Conservation (phyloP, 2,113 vertebrate genomes). For the Cryptotis parvus region DNA sequence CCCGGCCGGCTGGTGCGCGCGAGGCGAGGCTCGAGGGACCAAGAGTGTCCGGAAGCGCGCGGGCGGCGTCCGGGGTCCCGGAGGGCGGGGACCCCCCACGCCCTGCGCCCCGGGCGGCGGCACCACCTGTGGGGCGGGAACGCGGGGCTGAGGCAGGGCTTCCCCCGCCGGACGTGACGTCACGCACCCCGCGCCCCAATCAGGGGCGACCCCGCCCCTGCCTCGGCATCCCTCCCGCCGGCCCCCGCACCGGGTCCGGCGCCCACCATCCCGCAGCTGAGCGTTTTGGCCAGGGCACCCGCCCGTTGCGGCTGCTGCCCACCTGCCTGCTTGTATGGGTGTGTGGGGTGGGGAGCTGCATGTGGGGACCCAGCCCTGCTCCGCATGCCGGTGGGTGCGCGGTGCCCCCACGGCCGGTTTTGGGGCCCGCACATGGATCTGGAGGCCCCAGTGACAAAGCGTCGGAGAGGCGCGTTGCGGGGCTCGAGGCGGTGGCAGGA, state of each 20-base stretch:
- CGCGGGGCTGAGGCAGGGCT: slow-evolving; percentile 81
- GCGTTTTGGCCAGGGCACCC: neutral
- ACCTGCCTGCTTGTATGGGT: too few species aligned
- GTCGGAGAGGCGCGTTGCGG: too few species aligned
- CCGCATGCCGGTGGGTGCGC: neutral
- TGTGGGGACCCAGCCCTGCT: neutral
- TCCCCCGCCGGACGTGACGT: slow-evolving; percentile 87
- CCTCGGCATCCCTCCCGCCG: neutral
- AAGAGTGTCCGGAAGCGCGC: neutral
- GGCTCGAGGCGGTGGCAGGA: too few species aligned
- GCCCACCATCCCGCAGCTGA: neutral
- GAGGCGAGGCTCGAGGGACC: neutral
- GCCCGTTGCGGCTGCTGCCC: too few species aligned
- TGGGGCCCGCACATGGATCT: too few species aligned
- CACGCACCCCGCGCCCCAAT: slow-evolving; percentile 79
- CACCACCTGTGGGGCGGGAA: slow-evolving; percentile 78
- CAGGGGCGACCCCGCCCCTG: slow-evolving; percentile 67
- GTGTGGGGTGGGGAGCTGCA: too few species aligned
- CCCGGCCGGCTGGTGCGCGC: neutral
- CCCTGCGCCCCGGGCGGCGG: slow-evolving; percentile 64
- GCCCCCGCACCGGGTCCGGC: neutral
- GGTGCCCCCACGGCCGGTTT: too few species aligned
- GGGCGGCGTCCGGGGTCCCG: neutral
- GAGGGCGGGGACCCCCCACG: slow-evolving; percentile 26
- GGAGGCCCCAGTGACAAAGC: too few species aligned